Evolutionary conservation across 64 coral and sea anemone genomes (phyloP).

Genomic region (Montipora sp.): DNA sequence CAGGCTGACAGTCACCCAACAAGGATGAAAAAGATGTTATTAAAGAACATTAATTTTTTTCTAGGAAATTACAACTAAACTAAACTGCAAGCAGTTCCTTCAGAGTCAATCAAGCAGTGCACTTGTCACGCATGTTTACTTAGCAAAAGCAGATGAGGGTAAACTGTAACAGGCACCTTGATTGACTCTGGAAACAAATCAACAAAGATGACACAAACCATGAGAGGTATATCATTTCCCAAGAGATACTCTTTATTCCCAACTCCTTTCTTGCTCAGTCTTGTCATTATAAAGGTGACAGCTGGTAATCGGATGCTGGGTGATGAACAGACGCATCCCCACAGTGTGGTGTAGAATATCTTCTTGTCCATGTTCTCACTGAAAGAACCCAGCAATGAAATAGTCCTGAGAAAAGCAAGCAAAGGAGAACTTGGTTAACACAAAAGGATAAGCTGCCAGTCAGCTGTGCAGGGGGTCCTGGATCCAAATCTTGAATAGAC

Average conservation of each 20-base stretch:
- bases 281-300: conserved; percentile 87
- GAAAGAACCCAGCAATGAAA: conserved; percentile 73
- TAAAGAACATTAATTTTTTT: no score
- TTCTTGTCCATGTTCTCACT: conserved; percentile 81
- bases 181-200: neutral
- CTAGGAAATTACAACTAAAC: no score
- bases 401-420: conserved; percentile 55
- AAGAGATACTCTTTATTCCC: conserved; percentile 76
- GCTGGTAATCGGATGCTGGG: conserved; percentile 70
- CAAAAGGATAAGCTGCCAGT: no score
- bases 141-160: no score
- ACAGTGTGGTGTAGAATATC: conserved; percentile 78
- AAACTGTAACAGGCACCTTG: neutral
- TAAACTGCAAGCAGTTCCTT: no score
- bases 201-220: conserved; percentile 46
- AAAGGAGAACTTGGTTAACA: no score
- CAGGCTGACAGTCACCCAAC: no score
- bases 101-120: no score
- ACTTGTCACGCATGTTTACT: no score
- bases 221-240: conserved; percentile 77
- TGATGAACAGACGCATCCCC: conserved; percentile 74
- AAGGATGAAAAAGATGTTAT: no score
- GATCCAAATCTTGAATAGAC: no score
- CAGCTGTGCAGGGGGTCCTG: no score
- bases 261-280: conserved; percentile 72